These are phyloP conservation scores for Cataglyphis albicans DNA, from an alignment of 2,888 invertebrate species.

Conservation along the genomic window DNA sequence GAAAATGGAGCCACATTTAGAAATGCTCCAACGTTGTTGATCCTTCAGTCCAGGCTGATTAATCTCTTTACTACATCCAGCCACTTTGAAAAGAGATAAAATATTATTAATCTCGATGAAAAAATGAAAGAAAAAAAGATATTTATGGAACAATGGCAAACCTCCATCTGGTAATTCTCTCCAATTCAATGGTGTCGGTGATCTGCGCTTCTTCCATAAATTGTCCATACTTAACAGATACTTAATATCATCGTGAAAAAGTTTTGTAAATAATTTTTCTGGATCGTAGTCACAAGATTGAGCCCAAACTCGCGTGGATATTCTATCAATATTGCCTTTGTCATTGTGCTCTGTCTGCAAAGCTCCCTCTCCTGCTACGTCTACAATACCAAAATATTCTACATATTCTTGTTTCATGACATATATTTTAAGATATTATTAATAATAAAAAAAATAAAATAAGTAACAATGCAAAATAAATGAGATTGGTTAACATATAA, in stretches of 20 bases:
- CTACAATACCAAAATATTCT: constrained; percentile 64
- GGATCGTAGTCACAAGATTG: constrained; percentile 93
- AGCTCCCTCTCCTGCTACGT: constrained; percentile 88
- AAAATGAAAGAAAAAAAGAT: neutral
- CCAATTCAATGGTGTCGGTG: constrained; percentile 94
- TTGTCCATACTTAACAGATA: constrained; percentile 98
- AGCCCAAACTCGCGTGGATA: constrained; percentile 96
- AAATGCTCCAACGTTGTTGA: constrained; percentile 92
- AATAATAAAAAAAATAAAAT: neutral
- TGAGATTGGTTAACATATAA: neutral
- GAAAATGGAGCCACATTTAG: constrained; percentile 92
- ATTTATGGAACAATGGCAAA: constrained; percentile 62
- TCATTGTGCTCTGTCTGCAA: constrained; percentile 87
- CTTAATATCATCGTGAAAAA: constrained; percentile 97
- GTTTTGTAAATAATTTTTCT: constrained; percentile 95
- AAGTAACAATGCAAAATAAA: neutral
- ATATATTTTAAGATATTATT: neutral
- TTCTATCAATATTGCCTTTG: constrained; percentile 87
- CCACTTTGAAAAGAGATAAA: constrained; percentile 76
- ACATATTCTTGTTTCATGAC: neutral
- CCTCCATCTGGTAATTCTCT: constrained; percentile 87
- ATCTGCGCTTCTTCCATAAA: constrained; percentile 96
- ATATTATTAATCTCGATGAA: neutral
- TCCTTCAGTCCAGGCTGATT: constrained; percentile 89
- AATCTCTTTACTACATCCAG: constrained; percentile 87